A percentile compares a stretch with the other conserved stretches of the same genome.
Evolutionary conservation across 2,888 invertebrate genomes (phyloP).

Genomic region (Dasysyrphus albostriatus): DNA sequence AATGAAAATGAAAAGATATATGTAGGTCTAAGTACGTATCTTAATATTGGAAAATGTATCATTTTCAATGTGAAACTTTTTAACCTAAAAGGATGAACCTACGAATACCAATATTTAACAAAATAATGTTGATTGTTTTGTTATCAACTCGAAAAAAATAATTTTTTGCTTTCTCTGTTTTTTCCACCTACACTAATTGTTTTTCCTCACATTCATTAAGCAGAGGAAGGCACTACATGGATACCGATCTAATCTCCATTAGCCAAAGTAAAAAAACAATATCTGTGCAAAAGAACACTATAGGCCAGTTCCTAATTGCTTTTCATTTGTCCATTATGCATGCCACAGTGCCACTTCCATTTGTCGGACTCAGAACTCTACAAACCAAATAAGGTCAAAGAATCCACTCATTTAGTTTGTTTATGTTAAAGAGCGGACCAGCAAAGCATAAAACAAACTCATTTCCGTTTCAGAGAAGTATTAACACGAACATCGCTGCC

Average conservation of each 20-base stretch:
- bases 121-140: no score
- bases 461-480: conserved; percentile 60
- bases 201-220: neutral
- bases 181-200: neutral
- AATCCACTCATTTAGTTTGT: conserved; percentile 24
- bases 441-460: conserved; percentile 49
- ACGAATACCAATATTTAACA: no score
- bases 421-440: conserved; percentile 3
- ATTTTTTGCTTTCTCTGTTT: no score
- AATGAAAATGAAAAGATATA: no score
- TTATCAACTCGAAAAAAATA: no score
- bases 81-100: no score
- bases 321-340: conserved; percentile 46
- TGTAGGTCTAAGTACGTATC: no score
- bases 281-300: neutral
- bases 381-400: conserved; percentile 54
- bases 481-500: conserved; percentile 69
- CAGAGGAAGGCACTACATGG: neutral
- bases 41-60: no score
- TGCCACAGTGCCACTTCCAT: conserved; percentile 52
- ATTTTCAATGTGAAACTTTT: no score
- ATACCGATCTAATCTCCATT: conserved; percentile 24
- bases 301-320: conserved; percentile 51
- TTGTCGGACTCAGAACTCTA: conserved; percentile 32
- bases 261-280: conserved; percentile 31